Evolutionary conservation across 2,113 vertebrate genomes (phyloP), one percentile per base, ranked within the genome.

Genomic region (Balaenoptera acutorostrata): DNA sequence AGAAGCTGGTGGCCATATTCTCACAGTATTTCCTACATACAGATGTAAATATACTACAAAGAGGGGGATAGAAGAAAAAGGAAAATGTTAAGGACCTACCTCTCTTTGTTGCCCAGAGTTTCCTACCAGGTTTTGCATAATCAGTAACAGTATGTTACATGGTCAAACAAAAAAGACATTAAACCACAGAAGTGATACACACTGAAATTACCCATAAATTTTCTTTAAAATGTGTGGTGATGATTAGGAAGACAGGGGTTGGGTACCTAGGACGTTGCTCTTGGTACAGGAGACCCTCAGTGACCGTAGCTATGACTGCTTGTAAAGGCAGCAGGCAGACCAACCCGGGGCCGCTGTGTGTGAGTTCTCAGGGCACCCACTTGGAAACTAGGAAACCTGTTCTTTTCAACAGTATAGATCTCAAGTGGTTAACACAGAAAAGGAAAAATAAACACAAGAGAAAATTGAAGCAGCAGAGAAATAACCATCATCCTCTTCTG

Each of bases 381-480:
- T 6, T 69, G 33, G n/a, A 69, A 95, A 74, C 33, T 71, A 69
- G 68, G 86, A 77, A 59, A 57, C 3, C 27, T 71, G 4, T 41
- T 63, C 44, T 90, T 90, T 78, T 88, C 68, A 59, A 88, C 23
- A 74, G 25, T 44, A 68, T 23, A 80, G 36, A 21, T 78, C 13
- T 83, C 68, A 84, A 81, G 69, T 93, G 52, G 39, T 36, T 96
- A 77, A 93, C 75, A 85, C 29, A 88, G 46, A 57, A 81, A 86
- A 77, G 20, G 13, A 86, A 94, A 96, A 90, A 59, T 63, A 49
- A 94, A 41, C 6, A 77, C 6, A 83, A 80, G 49, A 84, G 27
- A 72, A 87, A 93, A 61, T 4, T 33, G 44, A 94, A 95, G 69
- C 46, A 92, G 39, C 59, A 77, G 46, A 85, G 29, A 89, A 85